Base-by-base conservation (phyloP, 2,113 vertebrate genomes). In the Menidia beryllina region DNA sequence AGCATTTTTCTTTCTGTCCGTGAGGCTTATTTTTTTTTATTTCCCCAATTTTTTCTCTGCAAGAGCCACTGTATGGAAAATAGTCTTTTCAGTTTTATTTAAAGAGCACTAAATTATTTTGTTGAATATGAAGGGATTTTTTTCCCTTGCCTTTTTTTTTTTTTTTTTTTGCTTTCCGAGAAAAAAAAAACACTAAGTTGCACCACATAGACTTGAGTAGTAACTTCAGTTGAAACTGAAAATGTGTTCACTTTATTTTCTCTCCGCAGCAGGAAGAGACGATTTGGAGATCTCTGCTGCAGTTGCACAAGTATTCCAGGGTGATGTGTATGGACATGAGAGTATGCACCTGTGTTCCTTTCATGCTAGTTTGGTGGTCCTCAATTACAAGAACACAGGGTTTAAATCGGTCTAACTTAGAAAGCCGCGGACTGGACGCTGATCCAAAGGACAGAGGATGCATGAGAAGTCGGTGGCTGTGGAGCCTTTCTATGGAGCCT, bases 91-190 rank as follows among this genome's bases (percentile, higher is more conserved):
- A 77, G 76, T 85, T 91, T 91, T 83, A 89, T 91, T 90, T 91
- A 91, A 90, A 86, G 72, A 90, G 86, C 88, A 86, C 87, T 90
- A 90, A 91, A 81, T 92, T 92, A 92, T 90, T 89, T 90, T 88
- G 84, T 88, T 85, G 78, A 85, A 78, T 75, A 84, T 74, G 79
- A 68, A 87, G 88, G 88, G 88, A 86, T 60, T 50, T 30, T n/a
- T 55, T 60, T 87, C 88, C 88, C 83, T 88, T 84, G 81, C 82
- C 87, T 88, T 88, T 89, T 89, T 68, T 85, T 84, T 23, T 74
- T 52, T 87, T 84, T 85, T 84, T 75, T 69, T 86, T 90, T 87
- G 86, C 86, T 82, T 88, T 75, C 60, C 56, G 65, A 79, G 74
- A 75, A 54, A 52, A 76, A 77, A 77, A 70, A 79, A 83, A 75